A percentile compares a stretch with the other conserved stretches of the same genome.
These are phyloP conservation scores for Cassiopea xamachana DNA, from an alignment of 30 jellyfish, hydroid and myxozoan species.

Conservation along the genomic window DNA sequence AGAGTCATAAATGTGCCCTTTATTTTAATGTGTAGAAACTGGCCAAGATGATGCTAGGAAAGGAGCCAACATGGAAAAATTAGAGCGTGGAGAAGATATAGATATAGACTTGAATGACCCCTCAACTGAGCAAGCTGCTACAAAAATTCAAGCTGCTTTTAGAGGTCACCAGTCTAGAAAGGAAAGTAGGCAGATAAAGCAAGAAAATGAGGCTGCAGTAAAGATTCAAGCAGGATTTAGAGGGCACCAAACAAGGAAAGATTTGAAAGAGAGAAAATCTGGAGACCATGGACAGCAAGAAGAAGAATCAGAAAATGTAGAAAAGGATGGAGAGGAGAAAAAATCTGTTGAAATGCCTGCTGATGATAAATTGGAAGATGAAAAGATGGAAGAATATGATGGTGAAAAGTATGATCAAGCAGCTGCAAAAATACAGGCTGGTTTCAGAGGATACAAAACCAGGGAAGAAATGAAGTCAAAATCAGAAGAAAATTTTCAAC, in stretches of 20 bases:
- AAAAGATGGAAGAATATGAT: slow-evolving; percentile 14
- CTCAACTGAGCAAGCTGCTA: slow-evolving; percentile 81
- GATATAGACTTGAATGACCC: slow-evolving; percentile 73
- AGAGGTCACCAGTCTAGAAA: slow-evolving; percentile 80
- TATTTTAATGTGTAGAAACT: slow-evolving; percentile 21
- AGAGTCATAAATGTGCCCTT: background rate
- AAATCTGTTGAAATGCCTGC: slow-evolving; percentile 41
- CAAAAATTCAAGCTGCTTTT: slow-evolving; percentile 82
- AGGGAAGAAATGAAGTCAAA: slow-evolving; percentile 52
- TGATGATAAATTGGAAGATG: slow-evolving; percentile 4
- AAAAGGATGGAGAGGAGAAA: slow-evolving; percentile 14
- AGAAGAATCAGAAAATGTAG: slow-evolving; percentile 1
- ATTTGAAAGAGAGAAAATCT: slow-evolving; percentile 48
- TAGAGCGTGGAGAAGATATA: slow-evolving; percentile 57
- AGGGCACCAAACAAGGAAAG: slow-evolving; percentile 75
- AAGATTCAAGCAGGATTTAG: slow-evolving; percentile 76
- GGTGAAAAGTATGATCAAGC: slow-evolving; percentile 59
- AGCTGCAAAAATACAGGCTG: slow-evolving; percentile 80
- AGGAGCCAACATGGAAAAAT: slow-evolving; percentile 64
- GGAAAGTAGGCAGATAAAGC: slow-evolving; percentile 36
- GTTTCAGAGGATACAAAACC: slow-evolving; percentile 68
- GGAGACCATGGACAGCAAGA: background rate
- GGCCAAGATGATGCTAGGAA: slow-evolving; percentile 79
- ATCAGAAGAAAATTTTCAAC: background rate
- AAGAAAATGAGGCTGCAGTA: slow-evolving; percentile 71